Base-by-base conservation (phyloP, 2,113 vertebrate species). In the Mirza zaza region DNA sequence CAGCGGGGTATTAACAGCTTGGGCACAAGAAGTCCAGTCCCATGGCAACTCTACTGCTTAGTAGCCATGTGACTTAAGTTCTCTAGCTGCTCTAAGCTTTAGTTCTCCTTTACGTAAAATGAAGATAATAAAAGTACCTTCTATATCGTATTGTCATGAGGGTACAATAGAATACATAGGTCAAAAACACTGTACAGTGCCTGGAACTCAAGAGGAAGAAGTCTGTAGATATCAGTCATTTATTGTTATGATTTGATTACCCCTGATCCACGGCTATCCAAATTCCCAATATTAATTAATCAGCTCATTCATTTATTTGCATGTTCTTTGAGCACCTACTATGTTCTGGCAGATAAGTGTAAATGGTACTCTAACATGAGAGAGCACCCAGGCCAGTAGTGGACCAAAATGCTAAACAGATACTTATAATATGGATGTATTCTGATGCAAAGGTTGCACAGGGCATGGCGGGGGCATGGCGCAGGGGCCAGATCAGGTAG, bases 111-210 rank as follows among this genome's bases (percentile, higher is more conserved):
- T 25, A 36, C 13, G 27, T 81, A 67, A 83, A 76, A 39, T 23
- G 5, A 14, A 21, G 0, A 80, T 88, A n/a, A 18, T 87, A 63
- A 39, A 67, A 61, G 29, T 39, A n/a, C 65, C 84, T 96, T 82
- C 23, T 2, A 7, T 73, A 23, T 67, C 0, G 29, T 29, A 52
- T 59, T 50, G 23, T 75, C n/a, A 23, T 45, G 39, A 76, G 48
- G 79, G 50, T 36, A 79, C 67, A 83, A 27, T 17, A 42, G 82
- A 82, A 89, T 32, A 82, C 55, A 48, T 42, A 70, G 76, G 25
- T 68, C 17, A 73, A 42, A 59, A n/a, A 32, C 14, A 50, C 18
- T 17, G 12, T 7, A 27, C 8, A 34, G n/a, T 5, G 0, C 15
- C 63, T 81, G 45, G 42, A 75, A 87, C 1, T 32, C 7, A 18